phyloP scores from a whole-genome alignment of 2,797 vertebrate species.

The Aulostomus chinensis region DNA sequence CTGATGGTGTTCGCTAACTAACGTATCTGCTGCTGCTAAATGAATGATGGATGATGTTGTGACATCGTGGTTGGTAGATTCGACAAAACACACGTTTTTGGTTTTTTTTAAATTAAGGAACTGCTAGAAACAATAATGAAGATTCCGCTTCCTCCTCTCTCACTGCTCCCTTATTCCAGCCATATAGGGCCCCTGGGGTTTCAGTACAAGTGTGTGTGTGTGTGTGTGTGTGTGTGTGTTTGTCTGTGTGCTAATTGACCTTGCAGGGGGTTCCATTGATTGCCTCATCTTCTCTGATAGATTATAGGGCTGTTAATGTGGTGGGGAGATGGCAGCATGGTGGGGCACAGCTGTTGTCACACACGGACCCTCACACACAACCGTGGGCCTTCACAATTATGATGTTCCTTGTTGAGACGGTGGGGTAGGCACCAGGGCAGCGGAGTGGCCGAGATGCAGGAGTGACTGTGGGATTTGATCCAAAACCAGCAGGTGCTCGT shows the following conservation, averaged over 20 bases:
- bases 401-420: slow-evolving; percentile 47
- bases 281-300: slow-evolving; percentile 98
- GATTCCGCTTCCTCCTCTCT: slow-evolving; percentile 3
- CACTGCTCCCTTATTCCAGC: slow-evolving; percentile 26
- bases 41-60: slow-evolving; percentile 48
- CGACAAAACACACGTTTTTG: no score
- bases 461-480: slow-evolving; percentile 49
- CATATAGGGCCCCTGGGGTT: slow-evolving; percentile 56
- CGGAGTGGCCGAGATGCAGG: slow-evolving; percentile 10
- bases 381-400: slow-evolving; percentile 46
- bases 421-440: slow-evolving; percentile 18
- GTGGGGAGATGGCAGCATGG: slow-evolving; percentile 91
- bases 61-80: no score
- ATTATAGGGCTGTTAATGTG: slow-evolving; percentile 99
- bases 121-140: background rate
- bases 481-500: slow-evolving; percentile 58
- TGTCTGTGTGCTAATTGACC: slow-evolving; percentile 88
- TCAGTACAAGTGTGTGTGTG: slow-evolving; percentile 20
- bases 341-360: slow-evolving; percentile 73
- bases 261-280: slow-evolving; percentile 93
- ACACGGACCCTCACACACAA: slow-evolving; percentile 24
- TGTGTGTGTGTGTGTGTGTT: slow-evolving; percentile 43
- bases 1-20: slow-evolving; percentile 36
- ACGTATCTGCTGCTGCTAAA: slow-evolving; percentile 22
- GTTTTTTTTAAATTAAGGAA: no score